Base-by-base conservation (phyloP, 2,797 vertebrate species). In the Rhadinocentrus ornatus region DNA sequence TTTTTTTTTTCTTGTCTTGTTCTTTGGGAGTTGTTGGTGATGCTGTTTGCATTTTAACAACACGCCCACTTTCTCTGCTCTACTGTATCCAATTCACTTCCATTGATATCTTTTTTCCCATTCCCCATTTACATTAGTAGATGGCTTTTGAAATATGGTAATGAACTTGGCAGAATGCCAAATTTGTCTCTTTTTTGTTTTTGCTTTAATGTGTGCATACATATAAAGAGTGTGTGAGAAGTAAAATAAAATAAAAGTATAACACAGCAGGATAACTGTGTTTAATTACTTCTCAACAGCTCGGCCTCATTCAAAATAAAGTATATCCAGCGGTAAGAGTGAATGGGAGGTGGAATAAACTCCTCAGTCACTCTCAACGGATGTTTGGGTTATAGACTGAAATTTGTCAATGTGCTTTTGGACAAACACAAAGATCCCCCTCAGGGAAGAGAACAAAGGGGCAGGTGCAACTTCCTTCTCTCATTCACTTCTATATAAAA, bases 41-140 rank as follows among this genome's bases (percentile, higher is more conserved):
- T 95, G 93, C 93, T 90, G 86, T 93, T 94, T 95, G 95, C 94
- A 96, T 97, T 95, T 96, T 94, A 96, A 96, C 92, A 96, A 96
- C 92, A 94, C 88, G 91, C 62, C 92, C 24, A 89, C 92, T 95
- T 94, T 94, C 93, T 94, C 89, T 86, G 84, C 90, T 92, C 80
- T 90, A 96, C 94, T 95, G 93, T 96, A 96, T 94, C 94, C 92
- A 95, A 95, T 96, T 95, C 94, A 95, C 93, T 95, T 95, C 94
- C 96, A 95, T 95, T 95, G 89, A 95, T 95, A 95, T 95, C 78
- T 90, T 94, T 93, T 95, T 93, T 93, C 95, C 94, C 29, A 90
- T 93, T 88, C 88, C 92, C 93, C 91, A 90, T 93, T 88, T 92
- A 10, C n/a, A 8, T 13, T 93, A 95, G 93, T 69, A 93, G 93